Conservation (phyloP, 2,797 vertebrate genomes). For the Smutsia gigantea region DNA sequence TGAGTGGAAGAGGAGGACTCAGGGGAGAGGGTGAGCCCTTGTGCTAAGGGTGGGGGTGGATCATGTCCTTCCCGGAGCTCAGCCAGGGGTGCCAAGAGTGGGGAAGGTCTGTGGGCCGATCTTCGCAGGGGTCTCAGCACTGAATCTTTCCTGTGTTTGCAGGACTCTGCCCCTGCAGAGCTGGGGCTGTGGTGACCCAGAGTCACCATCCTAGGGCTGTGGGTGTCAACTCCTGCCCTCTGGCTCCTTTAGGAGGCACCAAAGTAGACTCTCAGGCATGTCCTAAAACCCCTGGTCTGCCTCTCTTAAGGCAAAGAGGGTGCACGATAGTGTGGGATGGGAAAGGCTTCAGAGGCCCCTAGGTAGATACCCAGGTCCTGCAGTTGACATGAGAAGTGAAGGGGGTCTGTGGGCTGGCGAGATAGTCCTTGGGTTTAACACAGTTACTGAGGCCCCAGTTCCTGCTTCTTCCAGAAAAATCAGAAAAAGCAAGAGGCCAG, state of each 20-base stretch:
- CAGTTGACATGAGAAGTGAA: neutral
- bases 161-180: neutral
- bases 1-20: neutral
- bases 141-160: neutral
- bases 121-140: neutral
- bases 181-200: neutral
- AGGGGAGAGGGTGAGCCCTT: neutral
- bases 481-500: neutral
- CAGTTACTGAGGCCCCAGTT: neutral
- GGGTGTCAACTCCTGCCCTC: neutral
- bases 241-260: neutral
- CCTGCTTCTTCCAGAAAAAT: conserved; percentile 20
- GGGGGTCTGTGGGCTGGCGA: neutral
- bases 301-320: neutral
- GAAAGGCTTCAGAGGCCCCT: neutral
- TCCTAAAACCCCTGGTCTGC: neutral
- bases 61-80: neutral
- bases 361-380: neutral
- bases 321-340: neutral
- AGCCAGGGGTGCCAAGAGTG: neutral
- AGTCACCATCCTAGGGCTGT: neutral
- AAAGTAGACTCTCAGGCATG: neutral
- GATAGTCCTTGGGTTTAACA: neutral
- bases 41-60: neutral
- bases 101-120: neutral